These are phyloP conservation scores for Ptychobarbus kaznakovi DNA, from an alignment of 2,797 vertebrate genomes.

Conservation along the genomic window DNA sequence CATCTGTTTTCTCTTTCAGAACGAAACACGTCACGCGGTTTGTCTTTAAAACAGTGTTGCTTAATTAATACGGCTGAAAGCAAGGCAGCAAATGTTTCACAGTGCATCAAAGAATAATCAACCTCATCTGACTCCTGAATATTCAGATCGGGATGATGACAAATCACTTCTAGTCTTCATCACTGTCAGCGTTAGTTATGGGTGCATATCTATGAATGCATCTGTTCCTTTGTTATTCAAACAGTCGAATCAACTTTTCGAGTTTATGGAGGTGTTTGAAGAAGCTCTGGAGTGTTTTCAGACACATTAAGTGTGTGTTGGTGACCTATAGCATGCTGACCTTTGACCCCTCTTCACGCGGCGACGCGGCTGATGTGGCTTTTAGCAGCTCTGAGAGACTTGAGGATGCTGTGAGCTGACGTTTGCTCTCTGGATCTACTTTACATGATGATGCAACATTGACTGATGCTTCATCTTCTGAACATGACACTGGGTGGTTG, in stretches of 20 bases:
- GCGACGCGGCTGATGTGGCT: constrained; percentile 14
- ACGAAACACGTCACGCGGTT: not conserved
- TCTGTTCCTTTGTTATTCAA: constrained; percentile 5
- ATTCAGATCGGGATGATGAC: constrained; percentile 23
- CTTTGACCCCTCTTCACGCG: constrained; percentile 8
- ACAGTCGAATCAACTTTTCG: not conserved
- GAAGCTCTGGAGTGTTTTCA: not conserved
- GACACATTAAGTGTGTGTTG: no score
- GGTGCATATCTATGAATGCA: not conserved
- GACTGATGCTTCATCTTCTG: not conserved
- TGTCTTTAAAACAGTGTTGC: constrained; percentile 25
- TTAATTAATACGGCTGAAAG: constrained; percentile 17
- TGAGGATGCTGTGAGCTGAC: not conserved
- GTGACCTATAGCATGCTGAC: constrained; percentile 11
- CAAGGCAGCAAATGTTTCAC: constrained; percentile 8
- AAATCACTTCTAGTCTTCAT: constrained; percentile 22
- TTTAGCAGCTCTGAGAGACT: constrained; percentile 22
- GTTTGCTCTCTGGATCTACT: not conserved
- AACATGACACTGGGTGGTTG: not conserved
- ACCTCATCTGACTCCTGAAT: constrained; percentile 24
- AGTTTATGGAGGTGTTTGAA: not conserved
- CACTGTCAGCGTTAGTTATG: constrained; percentile 66
- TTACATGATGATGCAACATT: not conserved
- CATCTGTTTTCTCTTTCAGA: constrained; percentile 51
- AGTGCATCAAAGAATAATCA: constrained; percentile 10